A percentile compares a stretch with the other conserved stretches of the same genome.
phyloP scores from a whole-genome alignment of 2,113 vertebrate species.

The Steatornis caripensis region DNA sequence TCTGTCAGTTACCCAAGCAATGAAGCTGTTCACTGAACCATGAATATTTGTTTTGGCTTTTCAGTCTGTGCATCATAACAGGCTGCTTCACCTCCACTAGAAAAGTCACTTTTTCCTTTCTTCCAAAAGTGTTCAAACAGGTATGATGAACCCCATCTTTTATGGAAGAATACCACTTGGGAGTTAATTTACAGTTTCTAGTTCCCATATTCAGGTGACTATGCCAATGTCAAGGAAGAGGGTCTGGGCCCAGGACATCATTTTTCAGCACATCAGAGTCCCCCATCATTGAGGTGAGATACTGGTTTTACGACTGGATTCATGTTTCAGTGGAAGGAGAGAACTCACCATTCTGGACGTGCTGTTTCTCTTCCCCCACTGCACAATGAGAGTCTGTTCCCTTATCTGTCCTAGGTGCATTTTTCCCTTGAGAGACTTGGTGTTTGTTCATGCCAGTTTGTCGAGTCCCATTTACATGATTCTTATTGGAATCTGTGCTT shows the following conservation, averaged over 20 bases:
- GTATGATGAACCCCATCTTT: neutral
- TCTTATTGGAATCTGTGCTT: slow-evolving; percentile 22
- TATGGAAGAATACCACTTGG: neutral
- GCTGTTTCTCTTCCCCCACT: slow-evolving; percentile 33
- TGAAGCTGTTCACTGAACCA: neutral
- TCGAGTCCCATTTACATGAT: slow-evolving; percentile 57
- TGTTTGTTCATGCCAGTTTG: slow-evolving; percentile 41
- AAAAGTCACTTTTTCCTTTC: neutral
- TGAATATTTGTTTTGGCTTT: neutral
- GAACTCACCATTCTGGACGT: slow-evolving; percentile 75
- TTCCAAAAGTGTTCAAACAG: neutral
- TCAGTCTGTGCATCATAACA: neutral
- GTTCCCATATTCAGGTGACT: neutral
- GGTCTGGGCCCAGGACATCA: neutral
- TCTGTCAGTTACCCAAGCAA: neutral
- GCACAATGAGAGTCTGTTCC: neutral
- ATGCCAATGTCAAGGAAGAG: neutral
- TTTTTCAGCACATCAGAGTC: neutral
- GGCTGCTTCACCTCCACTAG: neutral
- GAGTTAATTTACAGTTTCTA: neutral
- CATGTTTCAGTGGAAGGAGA: neutral
- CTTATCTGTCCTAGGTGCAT: slow-evolving; percentile 32
- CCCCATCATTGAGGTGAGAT: neutral
- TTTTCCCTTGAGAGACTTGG: slow-evolving; percentile 32
- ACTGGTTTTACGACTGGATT: neutral